Evolutionary conservation across 2,888 invertebrate species (phyloP).

Genomic region (Andricus quercusramuli): DNA sequence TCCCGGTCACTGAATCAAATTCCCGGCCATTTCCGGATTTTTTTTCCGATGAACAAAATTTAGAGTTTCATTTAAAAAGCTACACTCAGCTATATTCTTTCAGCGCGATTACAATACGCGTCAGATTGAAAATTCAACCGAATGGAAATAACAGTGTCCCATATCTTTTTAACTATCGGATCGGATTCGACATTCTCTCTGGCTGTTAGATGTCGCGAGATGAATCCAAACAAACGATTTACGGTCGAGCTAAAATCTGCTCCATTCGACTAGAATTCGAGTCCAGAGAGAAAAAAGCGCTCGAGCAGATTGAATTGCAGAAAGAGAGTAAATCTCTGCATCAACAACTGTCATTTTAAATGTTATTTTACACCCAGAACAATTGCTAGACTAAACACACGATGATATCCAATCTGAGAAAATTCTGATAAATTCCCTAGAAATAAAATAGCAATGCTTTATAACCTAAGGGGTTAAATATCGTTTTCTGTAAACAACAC

Average conservation of each 20-base stretch:
- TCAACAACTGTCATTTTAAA: conserved; percentile 44
- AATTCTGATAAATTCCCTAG: conserved; percentile 47
- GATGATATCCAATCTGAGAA: conserved; percentile 51
- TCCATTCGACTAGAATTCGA: conserved; percentile 45
- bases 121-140: neutral
- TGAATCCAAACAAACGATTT: conserved; percentile 34
- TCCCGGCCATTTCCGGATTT: no score
- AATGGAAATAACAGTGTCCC: conserved; percentile 4
- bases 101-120: neutral
- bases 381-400: conserved; percentile 53
- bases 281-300: conserved; percentile 37
- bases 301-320: conserved; percentile 58
- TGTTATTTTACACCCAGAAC: conserved; percentile 41
- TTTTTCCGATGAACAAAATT: no score
- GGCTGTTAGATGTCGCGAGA: conserved; percentile 12
- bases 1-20: no score
- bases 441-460: neutral
- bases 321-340: conserved; percentile 52
- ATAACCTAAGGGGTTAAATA: neutral
- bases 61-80: no score
- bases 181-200: conserved; percentile 11
- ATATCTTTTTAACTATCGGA: conserved; percentile 12
- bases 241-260: conserved; percentile 41
- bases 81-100: neutral
- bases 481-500: neutral